Conservation (phyloP, 2,797 vertebrate species). For the Macropus fuliginosus region DNA sequence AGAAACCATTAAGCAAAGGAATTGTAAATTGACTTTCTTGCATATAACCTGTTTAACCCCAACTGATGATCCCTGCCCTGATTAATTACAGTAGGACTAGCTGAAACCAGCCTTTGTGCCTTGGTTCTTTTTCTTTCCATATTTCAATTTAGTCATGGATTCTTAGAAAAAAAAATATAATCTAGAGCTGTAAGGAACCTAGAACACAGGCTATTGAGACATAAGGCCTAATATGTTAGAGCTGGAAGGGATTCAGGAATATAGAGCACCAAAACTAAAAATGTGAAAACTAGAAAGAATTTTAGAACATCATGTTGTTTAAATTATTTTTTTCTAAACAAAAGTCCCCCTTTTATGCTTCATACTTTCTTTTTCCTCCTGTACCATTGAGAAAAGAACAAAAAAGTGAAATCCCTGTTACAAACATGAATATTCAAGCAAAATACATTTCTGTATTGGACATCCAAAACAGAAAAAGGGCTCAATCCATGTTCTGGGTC, state of each 20-base stretch:
- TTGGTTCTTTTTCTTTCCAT: background rate
- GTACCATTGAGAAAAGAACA: background rate
- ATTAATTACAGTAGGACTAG: fast-evolving
- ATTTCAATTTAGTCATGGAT: background rate
- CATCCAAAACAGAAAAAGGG: background rate
- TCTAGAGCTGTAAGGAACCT: background rate
- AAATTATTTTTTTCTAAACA: background rate
- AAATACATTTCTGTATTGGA: background rate
- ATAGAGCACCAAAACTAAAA: background rate
- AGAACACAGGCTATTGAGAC: background rate
- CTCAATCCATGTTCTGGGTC: background rate
- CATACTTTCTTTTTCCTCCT: background rate
- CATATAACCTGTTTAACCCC: background rate
- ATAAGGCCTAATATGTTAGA: background rate
- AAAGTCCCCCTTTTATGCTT: background rate
- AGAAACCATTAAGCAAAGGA: background rate
- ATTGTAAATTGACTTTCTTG: background rate
- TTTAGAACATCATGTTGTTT: background rate
- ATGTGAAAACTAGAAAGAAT: background rate
- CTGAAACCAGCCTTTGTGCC: background rate
- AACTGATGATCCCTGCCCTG: background rate
- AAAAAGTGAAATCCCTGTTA: background rate
- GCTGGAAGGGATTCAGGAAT: background rate
- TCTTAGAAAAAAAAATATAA: background rate
- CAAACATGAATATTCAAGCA: background rate